Conservation (phyloP, 2,113 vertebrate genomes). For the Cynopterus brachyotis region DNA sequence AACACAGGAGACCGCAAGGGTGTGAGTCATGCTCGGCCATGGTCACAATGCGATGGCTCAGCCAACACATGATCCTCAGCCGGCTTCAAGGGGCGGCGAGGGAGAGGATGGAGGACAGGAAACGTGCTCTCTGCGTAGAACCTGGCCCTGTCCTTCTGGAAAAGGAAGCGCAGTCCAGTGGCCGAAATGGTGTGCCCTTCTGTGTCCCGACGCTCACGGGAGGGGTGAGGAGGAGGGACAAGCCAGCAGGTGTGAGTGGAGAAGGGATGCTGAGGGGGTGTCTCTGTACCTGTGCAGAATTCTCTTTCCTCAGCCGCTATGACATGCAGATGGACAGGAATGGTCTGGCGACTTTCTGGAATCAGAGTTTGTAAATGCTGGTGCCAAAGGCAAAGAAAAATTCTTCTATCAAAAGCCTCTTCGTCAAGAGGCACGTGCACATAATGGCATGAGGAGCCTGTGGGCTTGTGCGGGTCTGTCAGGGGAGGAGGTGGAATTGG, state of each 20-base stretch:
- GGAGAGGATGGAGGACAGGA: not conserved
- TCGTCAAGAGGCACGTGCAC: not conserved
- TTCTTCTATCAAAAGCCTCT: not conserved
- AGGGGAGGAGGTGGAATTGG: not conserved
- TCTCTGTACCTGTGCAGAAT: not conserved
- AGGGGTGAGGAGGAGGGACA: not conserved
- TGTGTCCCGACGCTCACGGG: not conserved
- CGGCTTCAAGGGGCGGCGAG: not conserved
- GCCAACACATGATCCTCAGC: constrained; percentile 59
- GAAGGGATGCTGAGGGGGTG: not conserved
- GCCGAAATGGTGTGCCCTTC: not conserved
- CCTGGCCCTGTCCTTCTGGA: not conserved
- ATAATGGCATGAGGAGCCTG: not conserved
- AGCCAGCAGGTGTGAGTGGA: not conserved
- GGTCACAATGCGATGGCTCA: not conserved
- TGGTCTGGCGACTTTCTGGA: not conserved
- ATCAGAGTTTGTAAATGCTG: not conserved
- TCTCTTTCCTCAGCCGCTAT: not conserved
- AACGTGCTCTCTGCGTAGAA: not conserved
- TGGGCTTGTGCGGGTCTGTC: not conserved
- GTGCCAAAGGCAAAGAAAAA: not conserved
- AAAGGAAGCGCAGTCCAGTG: not conserved
- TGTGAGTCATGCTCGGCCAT: constrained; percentile 45
- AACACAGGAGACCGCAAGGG: constrained; percentile 64
- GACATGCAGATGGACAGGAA: not conserved